Conservation (phyloP, 2,113 vertebrate species). For the Caloenas nicobarica region DNA sequence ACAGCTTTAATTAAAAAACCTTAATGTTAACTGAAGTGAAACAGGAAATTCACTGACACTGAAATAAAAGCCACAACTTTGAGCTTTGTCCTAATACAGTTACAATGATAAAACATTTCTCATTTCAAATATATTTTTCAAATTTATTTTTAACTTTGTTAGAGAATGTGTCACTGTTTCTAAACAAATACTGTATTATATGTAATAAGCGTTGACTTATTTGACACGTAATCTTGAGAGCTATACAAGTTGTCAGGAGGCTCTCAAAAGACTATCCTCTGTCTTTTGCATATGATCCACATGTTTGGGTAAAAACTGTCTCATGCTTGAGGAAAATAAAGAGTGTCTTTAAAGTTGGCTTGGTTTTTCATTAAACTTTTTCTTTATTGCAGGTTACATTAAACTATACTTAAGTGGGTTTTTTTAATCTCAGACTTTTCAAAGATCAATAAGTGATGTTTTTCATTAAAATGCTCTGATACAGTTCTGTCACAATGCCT, state of each 20-base stretch:
- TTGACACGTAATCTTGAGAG: neutral
- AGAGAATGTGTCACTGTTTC: neutral
- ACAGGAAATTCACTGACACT: slow-evolving; percentile 14
- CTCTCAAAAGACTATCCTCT: neutral
- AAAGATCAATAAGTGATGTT: neutral
- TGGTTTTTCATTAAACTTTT: neutral
- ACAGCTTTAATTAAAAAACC: neutral
- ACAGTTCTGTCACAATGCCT: neutral
- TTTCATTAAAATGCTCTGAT: neutral
- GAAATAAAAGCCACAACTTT: slow-evolving; percentile 9
- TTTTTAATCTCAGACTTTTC: neutral
- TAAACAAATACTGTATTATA: neutral
- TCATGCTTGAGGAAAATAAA: neutral
- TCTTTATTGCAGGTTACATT: neutral
- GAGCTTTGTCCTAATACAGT: neutral
- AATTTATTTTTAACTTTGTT: neutral
- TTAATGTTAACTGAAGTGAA: neutral
- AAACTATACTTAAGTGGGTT: neutral
- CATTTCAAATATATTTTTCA: neutral
- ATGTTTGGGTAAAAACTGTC: neutral
- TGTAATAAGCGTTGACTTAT: neutral
- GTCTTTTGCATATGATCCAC: neutral
- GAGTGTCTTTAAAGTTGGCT: neutral
- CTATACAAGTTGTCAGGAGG: neutral
- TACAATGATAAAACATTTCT: neutral